Conservation (phyloP, 2,113 vertebrate genomes). For the Alethe diademata region DNA sequence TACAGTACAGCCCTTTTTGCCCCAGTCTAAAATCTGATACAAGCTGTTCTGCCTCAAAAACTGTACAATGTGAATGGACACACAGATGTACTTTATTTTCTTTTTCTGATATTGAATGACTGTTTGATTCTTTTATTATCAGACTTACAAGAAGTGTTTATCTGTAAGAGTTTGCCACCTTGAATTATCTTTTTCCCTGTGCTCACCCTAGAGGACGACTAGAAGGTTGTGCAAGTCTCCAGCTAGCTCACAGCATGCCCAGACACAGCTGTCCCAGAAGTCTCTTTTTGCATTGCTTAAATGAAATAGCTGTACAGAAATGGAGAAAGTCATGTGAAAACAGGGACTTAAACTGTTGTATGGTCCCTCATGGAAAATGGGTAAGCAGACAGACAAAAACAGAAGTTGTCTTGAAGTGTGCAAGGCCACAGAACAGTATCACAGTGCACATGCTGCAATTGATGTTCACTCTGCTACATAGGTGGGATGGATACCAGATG, state of each 20-base stretch:
- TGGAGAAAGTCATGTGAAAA: not conserved
- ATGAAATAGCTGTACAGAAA: not conserved
- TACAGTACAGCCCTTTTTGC: not conserved
- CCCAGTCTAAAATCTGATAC: not conserved
- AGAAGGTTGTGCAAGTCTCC: not conserved
- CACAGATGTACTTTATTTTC: not conserved
- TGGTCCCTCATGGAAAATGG: not conserved
- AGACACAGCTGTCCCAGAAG: not conserved
- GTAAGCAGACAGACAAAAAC: not conserved
- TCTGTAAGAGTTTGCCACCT: not conserved
- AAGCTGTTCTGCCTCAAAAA: not conserved
- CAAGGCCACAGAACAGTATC: not conserved
- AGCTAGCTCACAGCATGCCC: not conserved
- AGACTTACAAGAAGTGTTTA: not conserved
- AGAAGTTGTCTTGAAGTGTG: not conserved
- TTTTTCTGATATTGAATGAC: not conserved
- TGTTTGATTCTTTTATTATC: not conserved
- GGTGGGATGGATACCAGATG: not conserved
- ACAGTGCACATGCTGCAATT: not conserved
- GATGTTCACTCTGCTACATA: not conserved
- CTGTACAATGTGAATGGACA: not conserved
- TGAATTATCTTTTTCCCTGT: not conserved
- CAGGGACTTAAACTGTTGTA: not conserved
- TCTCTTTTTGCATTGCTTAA: not conserved
- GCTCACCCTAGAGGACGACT: not conserved